These are phyloP conservation scores for Aporophyla nigra DNA, from an alignment of 2,888 invertebrate genomes.

Conservation along the genomic window DNA sequence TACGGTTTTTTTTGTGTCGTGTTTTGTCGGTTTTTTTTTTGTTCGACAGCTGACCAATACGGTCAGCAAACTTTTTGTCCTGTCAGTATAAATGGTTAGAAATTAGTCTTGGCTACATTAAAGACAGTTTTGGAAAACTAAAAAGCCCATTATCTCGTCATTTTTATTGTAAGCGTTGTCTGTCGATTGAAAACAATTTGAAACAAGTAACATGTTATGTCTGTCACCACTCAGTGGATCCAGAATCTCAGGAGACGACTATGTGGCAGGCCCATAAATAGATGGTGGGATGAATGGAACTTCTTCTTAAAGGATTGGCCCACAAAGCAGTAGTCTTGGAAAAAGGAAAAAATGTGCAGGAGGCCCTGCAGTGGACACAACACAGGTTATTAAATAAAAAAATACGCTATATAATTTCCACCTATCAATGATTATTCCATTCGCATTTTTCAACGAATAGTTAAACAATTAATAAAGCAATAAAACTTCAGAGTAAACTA, in stretches of 20 bases:
- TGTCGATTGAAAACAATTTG: background rate
- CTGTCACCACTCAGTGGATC: too few species aligned
- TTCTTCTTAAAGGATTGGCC: too few species aligned
- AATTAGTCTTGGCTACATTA: background rate
- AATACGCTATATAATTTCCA: too few species aligned
- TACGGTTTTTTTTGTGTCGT: constrained; percentile 20
- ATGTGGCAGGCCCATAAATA: too few species aligned
- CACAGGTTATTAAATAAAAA: too few species aligned
- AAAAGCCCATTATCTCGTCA: background rate
- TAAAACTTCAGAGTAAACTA: constrained; percentile 13
- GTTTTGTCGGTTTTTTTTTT: background rate
- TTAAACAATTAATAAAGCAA: constrained; percentile 32
- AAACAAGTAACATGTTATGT: background rate
- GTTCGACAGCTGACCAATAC: too few species aligned
- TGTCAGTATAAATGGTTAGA: background rate
- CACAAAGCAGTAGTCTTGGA: too few species aligned
- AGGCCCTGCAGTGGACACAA: too few species aligned
- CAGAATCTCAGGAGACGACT: too few species aligned
- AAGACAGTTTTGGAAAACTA: background rate
- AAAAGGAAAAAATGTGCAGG: too few species aligned
- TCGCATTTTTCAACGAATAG: background rate
- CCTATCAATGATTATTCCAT: background rate
- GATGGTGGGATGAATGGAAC: too few species aligned
- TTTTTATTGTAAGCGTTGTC: background rate
- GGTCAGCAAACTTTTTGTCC: background rate